Conservation (phyloP, 2,113 vertebrate genomes). For the Bubo blakistoni region DNA sequence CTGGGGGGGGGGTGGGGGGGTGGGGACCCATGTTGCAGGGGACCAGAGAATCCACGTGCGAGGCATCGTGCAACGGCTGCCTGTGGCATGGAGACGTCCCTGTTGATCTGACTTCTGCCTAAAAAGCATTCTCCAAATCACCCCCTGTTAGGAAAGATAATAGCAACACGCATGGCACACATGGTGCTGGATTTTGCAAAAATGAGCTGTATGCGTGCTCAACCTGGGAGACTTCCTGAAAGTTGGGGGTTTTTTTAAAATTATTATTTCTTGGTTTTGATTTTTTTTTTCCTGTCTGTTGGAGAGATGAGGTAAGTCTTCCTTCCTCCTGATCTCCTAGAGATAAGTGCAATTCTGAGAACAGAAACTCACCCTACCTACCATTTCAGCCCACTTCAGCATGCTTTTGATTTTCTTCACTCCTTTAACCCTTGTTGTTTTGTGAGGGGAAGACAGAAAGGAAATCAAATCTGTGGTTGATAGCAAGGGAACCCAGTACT, state of each 20-base stretch:
- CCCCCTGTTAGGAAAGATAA: accelerated
- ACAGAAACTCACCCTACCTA: neutral
- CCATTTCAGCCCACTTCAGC: neutral
- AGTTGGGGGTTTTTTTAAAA: neutral
- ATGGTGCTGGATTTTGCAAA: neutral
- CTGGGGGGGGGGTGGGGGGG: neutral
- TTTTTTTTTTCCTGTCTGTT: neutral
- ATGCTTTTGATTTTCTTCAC: neutral
- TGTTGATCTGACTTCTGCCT: accelerated
- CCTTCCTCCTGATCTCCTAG: neutral
- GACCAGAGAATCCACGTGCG: accelerated
- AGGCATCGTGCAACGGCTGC: neutral
- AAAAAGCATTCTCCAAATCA: accelerated
- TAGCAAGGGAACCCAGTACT: neutral
- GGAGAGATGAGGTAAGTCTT: neutral
- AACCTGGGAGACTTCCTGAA: neutral
- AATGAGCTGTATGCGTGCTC: accelerated
- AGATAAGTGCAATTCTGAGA: neutral
- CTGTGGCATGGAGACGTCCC: accelerated
- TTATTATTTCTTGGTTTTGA: neutral
- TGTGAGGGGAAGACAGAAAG: neutral
- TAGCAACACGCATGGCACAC: accelerated
- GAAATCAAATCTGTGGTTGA: neutral
- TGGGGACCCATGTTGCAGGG: neutral
- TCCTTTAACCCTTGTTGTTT: neutral